A percentile compares a stretch with the other conserved stretches of the same genome.
Conservation (phyloP, 2,888 invertebrate species). For the Adelphocoris suturalis region DNA sequence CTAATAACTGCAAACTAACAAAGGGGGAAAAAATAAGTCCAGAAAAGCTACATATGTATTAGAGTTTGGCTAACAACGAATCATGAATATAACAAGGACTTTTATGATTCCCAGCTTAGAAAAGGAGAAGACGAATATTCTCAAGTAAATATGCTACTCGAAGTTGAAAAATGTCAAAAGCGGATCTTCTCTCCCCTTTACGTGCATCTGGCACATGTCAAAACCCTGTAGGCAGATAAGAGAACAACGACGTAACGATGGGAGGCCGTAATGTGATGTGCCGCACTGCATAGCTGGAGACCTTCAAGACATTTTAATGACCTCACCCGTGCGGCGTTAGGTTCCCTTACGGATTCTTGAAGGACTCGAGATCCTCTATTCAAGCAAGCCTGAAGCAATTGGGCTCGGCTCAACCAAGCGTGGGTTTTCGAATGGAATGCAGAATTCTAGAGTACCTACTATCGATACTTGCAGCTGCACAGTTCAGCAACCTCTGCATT, state of each 20-base stretch:
- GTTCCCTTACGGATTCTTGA: slow-evolving; percentile 2
- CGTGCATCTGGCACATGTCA: neutral
- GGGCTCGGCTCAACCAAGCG: neutral
- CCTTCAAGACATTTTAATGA: slow-evolving; percentile 24
- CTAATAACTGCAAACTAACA: no score
- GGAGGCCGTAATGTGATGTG: slow-evolving; percentile 9
- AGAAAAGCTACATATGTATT: no score
- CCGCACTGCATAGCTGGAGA: neutral
- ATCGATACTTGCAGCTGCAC: no score
- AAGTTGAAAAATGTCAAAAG: no score
- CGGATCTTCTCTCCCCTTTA: no score
- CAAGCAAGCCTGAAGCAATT: neutral
- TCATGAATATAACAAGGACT: no score
- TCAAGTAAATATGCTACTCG: no score
- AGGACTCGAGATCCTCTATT: neutral
- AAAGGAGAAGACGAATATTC: no score
- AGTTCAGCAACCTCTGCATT: neutral
- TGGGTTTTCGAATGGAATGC: neutral
- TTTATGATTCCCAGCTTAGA: no score
- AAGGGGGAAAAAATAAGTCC: no score
- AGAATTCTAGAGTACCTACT: neutral
- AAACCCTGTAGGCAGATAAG: neutral
- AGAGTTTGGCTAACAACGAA: no score
- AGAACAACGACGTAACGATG: neutral
- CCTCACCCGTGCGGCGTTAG: neutral